phyloP scores from a whole-genome alignment of 2,888 invertebrate genomes.

The Agrypnus murinus region DNA sequence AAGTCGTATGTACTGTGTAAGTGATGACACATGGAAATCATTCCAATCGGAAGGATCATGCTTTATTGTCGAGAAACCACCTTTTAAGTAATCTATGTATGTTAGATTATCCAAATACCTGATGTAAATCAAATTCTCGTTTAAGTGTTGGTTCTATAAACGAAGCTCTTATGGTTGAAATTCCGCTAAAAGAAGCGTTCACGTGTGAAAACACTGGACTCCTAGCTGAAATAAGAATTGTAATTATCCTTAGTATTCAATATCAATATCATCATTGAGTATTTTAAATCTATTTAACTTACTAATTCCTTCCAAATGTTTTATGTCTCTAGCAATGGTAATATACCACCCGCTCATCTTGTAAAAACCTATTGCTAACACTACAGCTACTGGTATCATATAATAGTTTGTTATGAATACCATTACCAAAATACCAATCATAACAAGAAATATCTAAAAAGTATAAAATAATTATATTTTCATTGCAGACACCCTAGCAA shows the following conservation, averaged over 20 bases:
- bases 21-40: too few relatives aligned
- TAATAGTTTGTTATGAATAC: constrained; percentile 80
- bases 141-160: constrained; percentile 81
- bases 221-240: constrained; percentile 72
- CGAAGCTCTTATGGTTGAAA: constrained; percentile 88
- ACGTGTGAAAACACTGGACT: constrained; percentile 94
- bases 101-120: too few relatives aligned
- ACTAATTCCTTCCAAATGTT: constrained; percentile 75
- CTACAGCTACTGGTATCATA: constrained; percentile 76
- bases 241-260: too few relatives aligned
- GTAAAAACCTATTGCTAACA: constrained; percentile 78
- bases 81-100: too few relatives aligned
- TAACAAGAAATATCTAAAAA: constrained; percentile 76
- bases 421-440: constrained; percentile 80
- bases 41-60: too few relatives aligned
- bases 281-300: constrained; percentile 55
- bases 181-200: constrained; percentile 86
- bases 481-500: too few relatives aligned
- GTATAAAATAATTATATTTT: too few relatives aligned
- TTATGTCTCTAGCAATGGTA: constrained; percentile 81
- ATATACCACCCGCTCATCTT: constrained; percentile 79
- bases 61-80: too few relatives aligned
- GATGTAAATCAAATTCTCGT: constrained; percentile 80
- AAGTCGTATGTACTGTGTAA: too few relatives aligned
- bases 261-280: too few relatives aligned